These are phyloP conservation scores for Myotis pilosus DNA, from an alignment of 2,797 vertebrate species.

Conservation along the genomic window DNA sequence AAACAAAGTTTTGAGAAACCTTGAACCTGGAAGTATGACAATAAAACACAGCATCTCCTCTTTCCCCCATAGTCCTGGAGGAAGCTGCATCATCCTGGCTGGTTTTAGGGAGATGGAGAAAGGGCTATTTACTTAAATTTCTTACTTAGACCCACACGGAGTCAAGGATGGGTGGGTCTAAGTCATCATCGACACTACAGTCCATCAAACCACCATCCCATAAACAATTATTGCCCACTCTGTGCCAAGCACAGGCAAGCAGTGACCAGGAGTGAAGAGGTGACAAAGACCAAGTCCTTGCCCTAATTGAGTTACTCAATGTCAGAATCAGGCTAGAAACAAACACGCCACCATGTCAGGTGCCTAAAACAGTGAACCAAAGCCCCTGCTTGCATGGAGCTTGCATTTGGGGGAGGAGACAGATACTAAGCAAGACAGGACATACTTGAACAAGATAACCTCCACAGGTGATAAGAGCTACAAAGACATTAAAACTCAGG, in stretches of 20 bases:
- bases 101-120: neutral
- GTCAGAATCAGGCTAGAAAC: neutral
- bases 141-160: neutral
- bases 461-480: neutral
- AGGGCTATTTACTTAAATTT: neutral
- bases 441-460: neutral
- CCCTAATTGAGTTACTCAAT: neutral
- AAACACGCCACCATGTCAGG: fast-evolving
- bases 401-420: neutral
- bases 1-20: neutral
- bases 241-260: neutral
- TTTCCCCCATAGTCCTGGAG: neutral
- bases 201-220: neutral
- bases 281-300: neutral
- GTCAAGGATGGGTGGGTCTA: neutral
- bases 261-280: neutral
- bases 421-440: neutral
- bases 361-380: neutral
- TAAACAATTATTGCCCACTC: neutral
- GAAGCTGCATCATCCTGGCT: neutral
- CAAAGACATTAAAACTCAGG: neutral
- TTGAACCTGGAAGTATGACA: neutral
- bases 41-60: neutral
- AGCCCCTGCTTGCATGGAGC: neutral
- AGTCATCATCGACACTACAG: fast-evolving